phyloP scores from a whole-genome alignment of 23 tunicate species.

The Trididemnum nubilum region DNA sequence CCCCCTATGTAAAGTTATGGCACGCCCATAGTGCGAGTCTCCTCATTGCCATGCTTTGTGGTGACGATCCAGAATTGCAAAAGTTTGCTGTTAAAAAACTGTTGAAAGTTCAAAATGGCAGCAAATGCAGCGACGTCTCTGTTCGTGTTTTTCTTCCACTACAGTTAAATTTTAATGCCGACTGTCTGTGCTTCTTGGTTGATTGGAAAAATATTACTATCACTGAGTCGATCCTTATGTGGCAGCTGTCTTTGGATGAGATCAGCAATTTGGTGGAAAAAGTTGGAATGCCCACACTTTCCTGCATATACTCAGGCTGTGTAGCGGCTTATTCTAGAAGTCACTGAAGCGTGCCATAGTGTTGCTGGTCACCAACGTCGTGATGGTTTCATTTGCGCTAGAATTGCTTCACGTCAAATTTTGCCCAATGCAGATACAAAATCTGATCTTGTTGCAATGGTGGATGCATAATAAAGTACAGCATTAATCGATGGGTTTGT shows the following conservation, averaged over 20 bases:
- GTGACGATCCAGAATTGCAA: slow-evolving; percentile 6
- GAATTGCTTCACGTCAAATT: not conserved
- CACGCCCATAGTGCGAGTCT: slow-evolving; percentile 10
- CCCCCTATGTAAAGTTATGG: slow-evolving; percentile 23
- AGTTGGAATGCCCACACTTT: not conserved
- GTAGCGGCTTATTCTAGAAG: not conserved
- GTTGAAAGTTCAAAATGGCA: not conserved
- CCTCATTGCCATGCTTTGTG: slow-evolving; percentile 3
- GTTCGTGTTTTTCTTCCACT: slow-evolving; percentile 1
- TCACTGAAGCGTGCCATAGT: not conserved
- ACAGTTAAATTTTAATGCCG: slow-evolving; percentile 21
- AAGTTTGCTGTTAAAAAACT: slow-evolving; percentile 3
- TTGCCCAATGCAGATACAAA: not conserved
- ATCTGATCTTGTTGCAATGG: not conserved
- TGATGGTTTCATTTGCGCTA: not conserved
- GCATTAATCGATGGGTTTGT: not conserved
- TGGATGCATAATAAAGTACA: not conserved
- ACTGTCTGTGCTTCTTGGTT: not conserved
- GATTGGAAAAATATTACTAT: not conserved
- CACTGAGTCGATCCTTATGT: not conserved
- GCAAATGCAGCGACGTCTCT: slow-evolving; percentile 3
- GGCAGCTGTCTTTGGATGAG: not conserved
- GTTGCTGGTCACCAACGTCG: not conserved
- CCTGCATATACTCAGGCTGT: slow-evolving; percentile 16
- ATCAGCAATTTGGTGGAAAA: not conserved